phyloP scores from a whole-genome alignment of 2,797 vertebrate species.

The Premnoplex brunnescens region DNA sequence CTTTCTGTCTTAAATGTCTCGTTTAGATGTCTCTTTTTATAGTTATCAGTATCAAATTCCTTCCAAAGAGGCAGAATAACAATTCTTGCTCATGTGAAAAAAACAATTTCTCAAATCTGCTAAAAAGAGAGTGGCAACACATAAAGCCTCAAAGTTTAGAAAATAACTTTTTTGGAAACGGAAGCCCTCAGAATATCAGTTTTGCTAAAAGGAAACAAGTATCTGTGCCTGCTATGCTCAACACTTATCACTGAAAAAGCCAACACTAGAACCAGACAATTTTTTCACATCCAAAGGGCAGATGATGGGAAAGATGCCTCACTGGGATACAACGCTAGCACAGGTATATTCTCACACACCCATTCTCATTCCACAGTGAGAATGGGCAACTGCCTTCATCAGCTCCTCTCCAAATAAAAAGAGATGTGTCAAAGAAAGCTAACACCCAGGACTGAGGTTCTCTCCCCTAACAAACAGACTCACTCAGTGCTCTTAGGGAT shows the following conservation, averaged over 20 bases:
- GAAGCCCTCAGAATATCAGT: neutral
- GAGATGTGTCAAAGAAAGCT: fast-evolving
- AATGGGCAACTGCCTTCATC: neutral
- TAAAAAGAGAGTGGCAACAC: neutral
- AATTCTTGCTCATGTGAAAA: neutral
- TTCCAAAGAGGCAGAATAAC: neutral
- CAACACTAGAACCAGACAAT: neutral
- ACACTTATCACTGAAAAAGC: neutral
- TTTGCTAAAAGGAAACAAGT: neutral
- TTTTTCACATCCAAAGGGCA: neutral
- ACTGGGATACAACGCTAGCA: neutral
- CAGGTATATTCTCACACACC: neutral
- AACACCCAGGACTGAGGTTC: neutral
- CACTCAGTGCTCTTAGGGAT: neutral
- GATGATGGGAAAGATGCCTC: neutral
- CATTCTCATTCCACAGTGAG: neutral
- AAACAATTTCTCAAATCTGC: neutral
- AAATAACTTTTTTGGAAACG: neutral
- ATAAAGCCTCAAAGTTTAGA: neutral
- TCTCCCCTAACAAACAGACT: neutral
- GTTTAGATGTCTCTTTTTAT: neutral
- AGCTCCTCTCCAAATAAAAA: neutral
- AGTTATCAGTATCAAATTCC: neutral
- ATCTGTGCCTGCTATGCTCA: neutral
- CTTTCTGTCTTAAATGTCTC: neutral